Percentiles rank a stretch among this genome's conserved stretches.
phyloP scores from a whole-genome alignment of 1,140 invertebrate species.

The Leucophenga varia region DNA sequence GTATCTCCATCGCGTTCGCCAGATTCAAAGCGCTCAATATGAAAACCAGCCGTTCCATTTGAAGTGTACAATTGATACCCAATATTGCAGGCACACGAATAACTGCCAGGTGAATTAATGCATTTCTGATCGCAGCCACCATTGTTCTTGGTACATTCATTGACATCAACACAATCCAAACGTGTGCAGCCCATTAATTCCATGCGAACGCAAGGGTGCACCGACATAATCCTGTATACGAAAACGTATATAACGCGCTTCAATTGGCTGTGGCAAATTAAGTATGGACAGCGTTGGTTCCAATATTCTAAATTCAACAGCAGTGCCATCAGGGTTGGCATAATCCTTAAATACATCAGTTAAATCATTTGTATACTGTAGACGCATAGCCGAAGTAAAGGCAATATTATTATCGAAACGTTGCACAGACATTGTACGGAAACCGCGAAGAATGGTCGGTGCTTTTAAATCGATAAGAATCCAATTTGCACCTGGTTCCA shows the following conservation, averaged over 20 bases:
- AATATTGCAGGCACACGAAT: constrained; percentile 85
- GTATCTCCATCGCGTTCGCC: constrained; percentile 84
- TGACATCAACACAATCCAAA: constrained; percentile 87
- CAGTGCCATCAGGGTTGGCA: constrained; percentile 85
- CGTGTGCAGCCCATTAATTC: constrained; percentile 93
- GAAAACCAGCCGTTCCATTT: constrained; percentile 91
- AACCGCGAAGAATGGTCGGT: constrained; percentile 86
- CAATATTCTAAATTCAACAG: constrained; percentile 87
- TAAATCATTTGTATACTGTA: constrained; percentile 84
- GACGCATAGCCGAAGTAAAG: constrained; percentile 83
- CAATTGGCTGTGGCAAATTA: constrained; percentile 87
- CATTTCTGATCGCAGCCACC: constrained; percentile 95
- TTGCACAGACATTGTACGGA: constrained; percentile 84
- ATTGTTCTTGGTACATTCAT: constrained; percentile 87
- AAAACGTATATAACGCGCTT: constrained; percentile 86
- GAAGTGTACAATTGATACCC: constrained; percentile 88
- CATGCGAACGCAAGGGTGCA: constrained; percentile 83
- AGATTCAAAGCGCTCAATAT: constrained; percentile 78
- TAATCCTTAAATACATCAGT: constrained; percentile 90
- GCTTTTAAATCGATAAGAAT: constrained; percentile 84
- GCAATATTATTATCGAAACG: constrained; percentile 76
- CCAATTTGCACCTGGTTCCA: constrained; percentile 85
- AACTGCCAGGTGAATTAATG: constrained; percentile 84
- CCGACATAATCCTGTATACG: constrained; percentile 86
- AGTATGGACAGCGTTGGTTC: constrained; percentile 85